Conservation (phyloP, 2,888 invertebrate species). For the Hypomecis punctinalis region DNA sequence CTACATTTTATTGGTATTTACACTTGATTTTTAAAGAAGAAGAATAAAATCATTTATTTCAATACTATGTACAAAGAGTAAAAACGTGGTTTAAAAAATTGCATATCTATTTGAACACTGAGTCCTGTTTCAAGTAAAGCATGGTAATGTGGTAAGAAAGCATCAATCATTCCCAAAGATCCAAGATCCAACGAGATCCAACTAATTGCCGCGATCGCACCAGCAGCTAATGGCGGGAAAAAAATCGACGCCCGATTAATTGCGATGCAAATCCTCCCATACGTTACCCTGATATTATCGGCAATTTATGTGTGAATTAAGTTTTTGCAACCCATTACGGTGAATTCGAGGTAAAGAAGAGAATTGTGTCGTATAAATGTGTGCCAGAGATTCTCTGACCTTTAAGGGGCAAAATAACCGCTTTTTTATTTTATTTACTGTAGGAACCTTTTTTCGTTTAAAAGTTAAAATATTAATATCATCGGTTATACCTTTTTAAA, state of each 20-base stretch:
- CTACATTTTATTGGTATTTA: too few relatives aligned
- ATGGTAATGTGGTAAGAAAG: slow-evolving; percentile 61
- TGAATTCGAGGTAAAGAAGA: slow-evolving; percentile 1
- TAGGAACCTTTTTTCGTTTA: too few relatives aligned
- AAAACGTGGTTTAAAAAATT: too few relatives aligned
- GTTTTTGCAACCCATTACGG: slow-evolving; percentile 4
- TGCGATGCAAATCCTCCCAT: slow-evolving; percentile 54
- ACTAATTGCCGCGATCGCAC: slow-evolving; percentile 72
- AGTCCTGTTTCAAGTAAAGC: slow-evolving; percentile 14
- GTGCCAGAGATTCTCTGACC: too few relatives aligned
- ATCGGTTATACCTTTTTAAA: slow-evolving; percentile 1
- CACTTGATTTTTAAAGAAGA: too few relatives aligned
- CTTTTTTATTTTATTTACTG: too few relatives aligned
- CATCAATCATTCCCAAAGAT: slow-evolving; percentile 77
- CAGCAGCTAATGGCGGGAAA: slow-evolving; percentile 68
- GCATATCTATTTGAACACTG: too few relatives aligned
- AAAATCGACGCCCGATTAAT: slow-evolving; percentile 67
- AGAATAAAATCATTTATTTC: too few relatives aligned
- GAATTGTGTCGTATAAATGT: neutral
- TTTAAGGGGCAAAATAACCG: too few relatives aligned
- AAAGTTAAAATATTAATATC: neutral
- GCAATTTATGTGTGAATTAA: slow-evolving; percentile 51
- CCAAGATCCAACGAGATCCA: slow-evolving; percentile 55
- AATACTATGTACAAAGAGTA: too few relatives aligned
- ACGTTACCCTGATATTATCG: slow-evolving; percentile 39